These are phyloP conservation scores for Agrotis puta DNA, from an alignment of 2,888 invertebrate species.

Conservation along the genomic window DNA sequence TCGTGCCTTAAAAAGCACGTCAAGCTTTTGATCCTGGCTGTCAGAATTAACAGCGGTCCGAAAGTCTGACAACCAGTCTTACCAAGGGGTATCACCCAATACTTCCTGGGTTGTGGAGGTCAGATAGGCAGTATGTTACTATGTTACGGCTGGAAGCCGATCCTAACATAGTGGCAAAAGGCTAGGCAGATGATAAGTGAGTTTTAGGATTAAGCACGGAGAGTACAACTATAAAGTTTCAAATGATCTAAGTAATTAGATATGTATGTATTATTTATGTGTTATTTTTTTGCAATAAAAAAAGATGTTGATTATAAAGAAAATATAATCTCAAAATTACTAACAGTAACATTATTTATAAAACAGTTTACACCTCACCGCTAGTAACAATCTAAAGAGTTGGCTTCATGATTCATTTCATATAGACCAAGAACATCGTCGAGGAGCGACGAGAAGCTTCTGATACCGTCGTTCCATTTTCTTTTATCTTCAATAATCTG, in stretches of 20 bases:
- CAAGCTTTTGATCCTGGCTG: no score
- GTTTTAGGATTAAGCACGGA: constrained; percentile 11
- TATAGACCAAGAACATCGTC: constrained; percentile 94
- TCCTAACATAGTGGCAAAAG: no score
- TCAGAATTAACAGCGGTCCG: no score
- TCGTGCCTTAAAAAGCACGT: no score
- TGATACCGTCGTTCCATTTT: constrained; percentile 93
- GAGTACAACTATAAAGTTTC: constrained; percentile 14
- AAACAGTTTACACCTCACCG: constrained; percentile 1
- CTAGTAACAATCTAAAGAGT: constrained; percentile 94
- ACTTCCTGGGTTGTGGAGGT: no score
- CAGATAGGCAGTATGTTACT: no score
- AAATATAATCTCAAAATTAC: constrained; percentile 58
- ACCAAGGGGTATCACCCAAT: no score
- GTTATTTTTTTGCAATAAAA: constrained; percentile 13
- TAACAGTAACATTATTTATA: constrained; percentile 23
- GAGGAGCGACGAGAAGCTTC: constrained; percentile 93
- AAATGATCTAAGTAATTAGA: constrained; percentile 29
- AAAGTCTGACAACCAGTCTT: no score
- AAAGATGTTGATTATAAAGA: constrained; percentile 21
- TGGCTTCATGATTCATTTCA: constrained; percentile 88
- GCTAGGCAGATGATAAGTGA: constrained; percentile 20
- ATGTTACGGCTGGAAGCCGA: no score
- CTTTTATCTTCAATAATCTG: constrained; percentile 91
- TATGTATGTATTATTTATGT: constrained; percentile 27